Evolutionary conservation across 2,113 vertebrate species (phyloP), one percentile per base, ranked within the genome.

Genomic region (Neopipo cinnamomea): DNA sequence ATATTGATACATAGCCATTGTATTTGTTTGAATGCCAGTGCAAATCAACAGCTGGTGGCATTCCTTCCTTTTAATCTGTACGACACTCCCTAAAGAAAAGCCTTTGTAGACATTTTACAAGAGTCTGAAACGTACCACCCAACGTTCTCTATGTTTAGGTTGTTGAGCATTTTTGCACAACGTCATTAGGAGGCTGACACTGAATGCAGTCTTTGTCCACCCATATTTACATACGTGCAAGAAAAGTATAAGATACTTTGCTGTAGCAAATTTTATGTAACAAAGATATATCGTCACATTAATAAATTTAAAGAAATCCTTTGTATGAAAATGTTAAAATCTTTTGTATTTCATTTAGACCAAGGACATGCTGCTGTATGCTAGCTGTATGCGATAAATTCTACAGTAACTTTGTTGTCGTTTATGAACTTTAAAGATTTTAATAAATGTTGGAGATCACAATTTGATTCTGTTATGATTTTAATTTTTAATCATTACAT

Each of bases 191-290:
- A 98, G 95, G 97, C 97, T 98, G 97, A 98, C 97, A 97, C 93
- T 73, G 75, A 97, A 94, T 96, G 97, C 96, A 98, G 96, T 97
- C 97, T 98, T 98, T 97, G 95, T 98, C 97, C 98, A 98, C 97
- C 94, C 98, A 97, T 98, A 98, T 98, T 98, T 98, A 98, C 98
- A 96, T 98, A 98, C 97, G 98, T 98, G 98, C 98, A 98, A 99
- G 98, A 98, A 97, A 98, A 98, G 96, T 98, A 98, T 98, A 97
- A 97, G 97, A 98, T 98, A 98, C 98, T 99, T 99, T 98, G 98
- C 99, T 98, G 98, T 99, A 99, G 98, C 98, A 99, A 98, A 98
- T 98, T 99, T 99, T 99, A 98, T 99, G 98, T 99, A 99, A 98
- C 97, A 98, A 98, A 98, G 91, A 97, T 98, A 98, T 98, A 97